Evolutionary conservation across 2,113 vertebrate genomes (phyloP), one percentile per base, ranked within the genome.

Genomic region (Empidonax alnorum): DNA sequence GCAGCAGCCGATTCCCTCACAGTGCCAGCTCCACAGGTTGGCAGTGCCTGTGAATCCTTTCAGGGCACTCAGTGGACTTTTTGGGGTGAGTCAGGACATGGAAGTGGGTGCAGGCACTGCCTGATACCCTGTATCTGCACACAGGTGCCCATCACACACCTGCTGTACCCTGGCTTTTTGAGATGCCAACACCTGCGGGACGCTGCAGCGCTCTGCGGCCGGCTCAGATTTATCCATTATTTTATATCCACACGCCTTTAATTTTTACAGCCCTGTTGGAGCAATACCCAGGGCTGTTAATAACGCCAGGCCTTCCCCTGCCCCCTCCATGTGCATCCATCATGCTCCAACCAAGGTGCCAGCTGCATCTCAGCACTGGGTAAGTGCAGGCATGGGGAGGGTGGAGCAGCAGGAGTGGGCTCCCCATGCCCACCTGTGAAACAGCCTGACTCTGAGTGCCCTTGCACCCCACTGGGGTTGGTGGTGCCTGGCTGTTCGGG

Each of bases 181-280:
- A 61, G 68, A 56, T 76, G 39, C 84, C 81, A 63, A 5, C 46
- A 74, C 87, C 67, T 33, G 53, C 0, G 47, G 79, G 69, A 86
- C 10, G 0, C 76, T 0, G 35, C 89, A 87, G 90, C 2, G 1
- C 93, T 92, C 83, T 91, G 88, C 46, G 10, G 67, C 77, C 72
- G 0, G 24, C 87, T 74, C 81, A 93, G 94, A 95, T 96, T 95
- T 96, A 96, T 96, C 93, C 82, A 76, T 96, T 96, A 92, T 95
- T 96, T 94, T 95, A 93, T 92, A 94, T 90, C 94, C 93, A 77
- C 94, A 94, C 22, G 59, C 95, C 78, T 96, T 95, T 96, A 93
- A 97, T 96, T 96, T 96, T 96, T 96, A 96, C 89, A 81, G 65
- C 89, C 88, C 88, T 83, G 63, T 67, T 96, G 68, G 86, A 97